Evolutionary conservation across 2,888 invertebrate genomes (phyloP).

Genomic region (Lepas anatifera): DNA sequence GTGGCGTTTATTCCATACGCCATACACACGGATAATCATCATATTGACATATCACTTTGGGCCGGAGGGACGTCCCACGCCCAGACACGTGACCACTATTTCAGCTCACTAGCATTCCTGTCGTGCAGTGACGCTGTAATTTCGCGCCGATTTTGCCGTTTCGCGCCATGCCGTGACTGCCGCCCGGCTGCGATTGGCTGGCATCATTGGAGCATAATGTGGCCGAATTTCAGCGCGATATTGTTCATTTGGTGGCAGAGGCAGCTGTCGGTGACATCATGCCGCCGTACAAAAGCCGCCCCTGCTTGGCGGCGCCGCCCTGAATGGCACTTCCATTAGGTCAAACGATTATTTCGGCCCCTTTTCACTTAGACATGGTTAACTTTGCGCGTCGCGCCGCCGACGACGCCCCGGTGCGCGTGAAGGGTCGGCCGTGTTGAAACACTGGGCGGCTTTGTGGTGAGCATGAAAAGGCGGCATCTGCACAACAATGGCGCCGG

Average conservation of each 20-base stretch:
- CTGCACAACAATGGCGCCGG: constrained; percentile 3
- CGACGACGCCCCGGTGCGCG: not conserved
- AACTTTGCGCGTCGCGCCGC: not conserved
- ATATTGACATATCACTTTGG: not conserved
- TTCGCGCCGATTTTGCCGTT: not conserved
- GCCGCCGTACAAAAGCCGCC: not conserved
- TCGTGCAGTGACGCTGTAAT: not conserved
- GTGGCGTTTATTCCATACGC: not conserved
- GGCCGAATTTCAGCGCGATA: not conserved
- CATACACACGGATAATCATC: not conserved
- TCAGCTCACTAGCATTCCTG: too few relatives aligned
- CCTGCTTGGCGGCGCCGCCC: not conserved
- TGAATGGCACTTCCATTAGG: constrained; percentile 6
- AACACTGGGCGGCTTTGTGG: constrained; percentile 10
- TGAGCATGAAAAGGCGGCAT: constrained; percentile 2
- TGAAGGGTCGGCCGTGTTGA: constrained; percentile 10
- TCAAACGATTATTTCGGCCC: constrained; percentile 12
- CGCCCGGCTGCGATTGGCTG: not conserved
- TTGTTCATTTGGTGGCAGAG: not conserved
- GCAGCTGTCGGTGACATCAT: not conserved
- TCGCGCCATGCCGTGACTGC: not conserved
- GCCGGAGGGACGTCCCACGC: not conserved
- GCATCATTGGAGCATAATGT: constrained; percentile 1
- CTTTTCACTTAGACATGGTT: constrained; percentile 12
- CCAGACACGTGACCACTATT: too few relatives aligned